Percentiles rank a stretch among this genome's conserved stretches.
These are phyloP conservation scores for Abramis brama DNA, from an alignment of 2,113 vertebrate genomes.

Conservation along the genomic window DNA sequence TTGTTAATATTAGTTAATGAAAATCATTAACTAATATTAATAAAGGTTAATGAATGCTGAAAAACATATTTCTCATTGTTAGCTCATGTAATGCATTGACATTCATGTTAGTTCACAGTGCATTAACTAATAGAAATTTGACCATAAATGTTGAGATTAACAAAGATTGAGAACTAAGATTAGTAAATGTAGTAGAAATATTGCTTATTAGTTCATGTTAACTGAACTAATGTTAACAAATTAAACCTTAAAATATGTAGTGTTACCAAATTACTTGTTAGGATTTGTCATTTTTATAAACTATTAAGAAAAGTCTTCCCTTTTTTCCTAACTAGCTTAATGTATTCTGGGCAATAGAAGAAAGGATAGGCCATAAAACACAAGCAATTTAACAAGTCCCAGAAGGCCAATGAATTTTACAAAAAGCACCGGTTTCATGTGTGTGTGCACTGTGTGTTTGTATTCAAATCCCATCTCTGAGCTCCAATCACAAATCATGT, in stretches of 20 bases:
- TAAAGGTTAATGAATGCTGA: too few relatives aligned
- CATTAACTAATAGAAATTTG: too few relatives aligned
- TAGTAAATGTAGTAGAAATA: too few relatives aligned
- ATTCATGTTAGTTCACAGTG: too few relatives aligned
- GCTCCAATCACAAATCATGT: constrained; percentile 35
- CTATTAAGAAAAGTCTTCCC: not conserved
- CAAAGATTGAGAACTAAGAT: too few relatives aligned
- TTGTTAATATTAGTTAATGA: too few relatives aligned
- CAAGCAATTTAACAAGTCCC: not conserved
- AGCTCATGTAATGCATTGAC: too few relatives aligned
- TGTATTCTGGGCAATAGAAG: not conserved
- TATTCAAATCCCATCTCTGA: constrained; percentile 11
- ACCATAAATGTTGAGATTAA: too few relatives aligned
- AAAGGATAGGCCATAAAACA: not conserved
- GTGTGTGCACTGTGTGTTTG: constrained; percentile 15
- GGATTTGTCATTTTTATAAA: not conserved
- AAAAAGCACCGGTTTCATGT: not conserved
- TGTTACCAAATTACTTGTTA: not conserved
- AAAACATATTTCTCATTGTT: too few relatives aligned
- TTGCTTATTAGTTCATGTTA: not conserved
- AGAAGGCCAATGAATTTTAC: too few relatives aligned
- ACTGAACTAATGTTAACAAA: not conserved
- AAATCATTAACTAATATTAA: too few relatives aligned
- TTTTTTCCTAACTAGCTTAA: not conserved
- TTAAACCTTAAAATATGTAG: not conserved